Evolutionary conservation across 2,888 invertebrate species (phyloP).

Genomic region (Glyphotaelius pellucidus): DNA sequence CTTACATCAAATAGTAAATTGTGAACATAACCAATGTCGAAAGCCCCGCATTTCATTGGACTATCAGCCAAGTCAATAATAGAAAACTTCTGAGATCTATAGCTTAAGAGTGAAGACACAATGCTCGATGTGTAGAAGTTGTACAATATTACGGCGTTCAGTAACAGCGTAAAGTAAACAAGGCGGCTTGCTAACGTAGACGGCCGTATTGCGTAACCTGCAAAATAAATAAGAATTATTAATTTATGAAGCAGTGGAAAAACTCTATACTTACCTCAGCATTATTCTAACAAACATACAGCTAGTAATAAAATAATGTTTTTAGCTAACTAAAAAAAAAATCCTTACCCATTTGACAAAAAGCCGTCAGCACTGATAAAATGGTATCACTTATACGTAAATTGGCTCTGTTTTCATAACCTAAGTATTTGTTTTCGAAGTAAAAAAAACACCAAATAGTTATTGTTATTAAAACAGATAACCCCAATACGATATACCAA

Average conservation of each 20-base stretch:
- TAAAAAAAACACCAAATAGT: slow-evolving; percentile 57
- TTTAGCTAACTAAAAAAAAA: background rate
- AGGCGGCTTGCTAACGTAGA: slow-evolving; percentile 61
- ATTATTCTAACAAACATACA: background rate
- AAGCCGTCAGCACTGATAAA: slow-evolving; percentile 62
- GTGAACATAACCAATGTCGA: slow-evolving; percentile 64
- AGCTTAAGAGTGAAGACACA: slow-evolving; percentile 63
- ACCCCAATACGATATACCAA: slow-evolving; percentile 59
- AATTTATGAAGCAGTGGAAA: background rate
- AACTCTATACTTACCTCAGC: background rate
- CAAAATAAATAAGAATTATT: slow-evolving; percentile 10
- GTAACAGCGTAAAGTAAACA: slow-evolving; percentile 63
- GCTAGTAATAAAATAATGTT: too few relatives aligned
- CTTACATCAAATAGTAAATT: slow-evolving; percentile 64
- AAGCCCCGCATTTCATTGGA: slow-evolving; percentile 62
- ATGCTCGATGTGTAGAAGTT: slow-evolving; percentile 65
- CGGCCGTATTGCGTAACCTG: slow-evolving; percentile 61
- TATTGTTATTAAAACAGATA: slow-evolving; percentile 53
- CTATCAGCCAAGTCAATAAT: slow-evolving; percentile 61
- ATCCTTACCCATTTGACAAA: slow-evolving; percentile 65
- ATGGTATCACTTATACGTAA: slow-evolving; percentile 62
- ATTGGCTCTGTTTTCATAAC: slow-evolving; percentile 29
- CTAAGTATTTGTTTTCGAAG: slow-evolving; percentile 63
- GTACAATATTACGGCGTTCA: slow-evolving; percentile 62
- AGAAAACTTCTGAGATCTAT: slow-evolving; percentile 61